Percentiles rank a stretch among this genome's conserved stretches.
Evolutionary conservation across 1,140 invertebrate genomes (phyloP).

Genomic region (Nasonia vitripennis): DNA sequence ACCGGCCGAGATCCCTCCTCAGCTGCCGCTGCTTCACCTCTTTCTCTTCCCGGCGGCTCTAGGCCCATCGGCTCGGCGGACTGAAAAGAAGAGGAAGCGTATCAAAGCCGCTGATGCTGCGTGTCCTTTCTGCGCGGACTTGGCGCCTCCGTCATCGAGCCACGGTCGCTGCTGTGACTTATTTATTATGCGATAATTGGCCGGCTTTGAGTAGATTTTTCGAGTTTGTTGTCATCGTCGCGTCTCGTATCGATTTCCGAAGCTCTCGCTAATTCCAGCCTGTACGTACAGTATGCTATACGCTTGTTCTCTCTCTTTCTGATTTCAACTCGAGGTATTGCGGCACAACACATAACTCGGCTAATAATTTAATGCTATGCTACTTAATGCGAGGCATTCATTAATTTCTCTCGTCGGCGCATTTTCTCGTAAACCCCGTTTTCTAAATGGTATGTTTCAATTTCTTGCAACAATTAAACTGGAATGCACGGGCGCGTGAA

Average conservation of each 20-base stretch:
- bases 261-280: neutral
- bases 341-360: neutral
- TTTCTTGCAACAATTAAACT: slow-evolving; percentile 49
- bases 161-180: neutral
- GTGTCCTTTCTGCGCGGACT: slow-evolving; percentile 30
- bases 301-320: neutral
- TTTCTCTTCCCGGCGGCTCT: neutral
- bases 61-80: slow-evolving; percentile 12
- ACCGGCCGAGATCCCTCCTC: slow-evolving; percentile 16
- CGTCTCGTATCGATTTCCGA: slow-evolving; percentile 1
- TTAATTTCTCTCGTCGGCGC: slow-evolving; percentile 29
- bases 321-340: neutral
- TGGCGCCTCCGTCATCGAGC: slow-evolving; percentile 31
- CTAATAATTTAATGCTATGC: slow-evolving; percentile 31
- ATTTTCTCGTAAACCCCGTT: slow-evolving; percentile 50
- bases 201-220: slow-evolving; percentile 39
- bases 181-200: slow-evolving; percentile 49
- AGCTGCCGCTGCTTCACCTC: neutral
- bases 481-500: slow-evolving; percentile 47
- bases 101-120: slow-evolving; percentile 19
- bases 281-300: neutral
- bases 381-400: slow-evolving; percentile 45
- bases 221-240: slow-evolving; percentile 6
- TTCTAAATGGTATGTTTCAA: slow-evolving; percentile 48
- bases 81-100: slow-evolving; percentile 39